Evolutionary conservation across 2,797 vertebrate genomes (phyloP).

Genomic region (Falco concolor): DNA sequence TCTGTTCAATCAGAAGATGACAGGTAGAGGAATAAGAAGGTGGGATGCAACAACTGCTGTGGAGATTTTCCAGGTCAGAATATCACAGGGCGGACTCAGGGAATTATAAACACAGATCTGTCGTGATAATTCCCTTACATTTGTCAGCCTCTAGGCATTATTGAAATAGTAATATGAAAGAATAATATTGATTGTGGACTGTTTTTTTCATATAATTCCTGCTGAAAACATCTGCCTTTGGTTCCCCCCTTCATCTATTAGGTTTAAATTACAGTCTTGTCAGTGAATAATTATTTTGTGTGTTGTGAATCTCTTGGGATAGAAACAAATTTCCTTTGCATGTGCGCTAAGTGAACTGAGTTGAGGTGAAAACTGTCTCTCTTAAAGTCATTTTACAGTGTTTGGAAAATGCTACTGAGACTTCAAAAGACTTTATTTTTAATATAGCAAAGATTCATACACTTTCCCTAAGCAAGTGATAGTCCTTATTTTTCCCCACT

Average conservation of each 20-base stretch:
- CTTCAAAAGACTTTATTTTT: background rate
- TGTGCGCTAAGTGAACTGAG: background rate
- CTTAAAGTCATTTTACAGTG: background rate
- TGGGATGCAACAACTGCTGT: background rate
- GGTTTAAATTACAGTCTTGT: conserved; percentile 1
- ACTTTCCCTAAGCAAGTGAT: background rate
- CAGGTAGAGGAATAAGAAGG: background rate
- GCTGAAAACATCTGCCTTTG: background rate
- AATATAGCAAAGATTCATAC: background rate
- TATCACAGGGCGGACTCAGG: background rate
- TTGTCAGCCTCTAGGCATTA: background rate
- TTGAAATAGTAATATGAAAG: conserved; percentile 9
- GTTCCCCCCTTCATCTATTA: background rate
- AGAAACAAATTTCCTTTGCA: background rate
- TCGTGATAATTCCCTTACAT: background rate
- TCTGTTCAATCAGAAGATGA: background rate
- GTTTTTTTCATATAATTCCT: background rate
- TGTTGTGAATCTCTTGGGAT: background rate
- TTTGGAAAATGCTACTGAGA: background rate
- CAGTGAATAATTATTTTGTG: conserved; percentile 25
- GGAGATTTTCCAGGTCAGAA: background rate
- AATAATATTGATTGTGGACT: background rate
- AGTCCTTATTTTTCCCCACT: background rate
- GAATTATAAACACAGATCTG: background rate
- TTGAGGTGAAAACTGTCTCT: background rate